Percentiles rank a stretch among this genome's conserved stretches.
phyloP scores from a whole-genome alignment of 2,797 vertebrate genomes.

The Siniperca obscura region DNA sequence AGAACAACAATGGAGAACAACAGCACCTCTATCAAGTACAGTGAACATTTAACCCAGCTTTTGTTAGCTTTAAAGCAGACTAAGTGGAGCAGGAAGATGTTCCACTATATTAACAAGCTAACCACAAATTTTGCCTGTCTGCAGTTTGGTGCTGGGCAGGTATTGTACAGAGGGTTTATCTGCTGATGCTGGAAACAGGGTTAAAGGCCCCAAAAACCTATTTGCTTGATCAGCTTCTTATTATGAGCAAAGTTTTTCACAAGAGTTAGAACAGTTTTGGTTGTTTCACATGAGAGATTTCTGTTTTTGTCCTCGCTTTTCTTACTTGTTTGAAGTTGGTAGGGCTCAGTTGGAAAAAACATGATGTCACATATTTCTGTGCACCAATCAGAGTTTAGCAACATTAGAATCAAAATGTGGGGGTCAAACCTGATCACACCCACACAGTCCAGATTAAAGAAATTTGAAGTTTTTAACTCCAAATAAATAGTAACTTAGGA shows the following conservation, averaged over 20 bases:
- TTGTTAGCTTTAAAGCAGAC: background rate
- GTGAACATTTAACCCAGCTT: background rate
- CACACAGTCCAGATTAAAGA: background rate
- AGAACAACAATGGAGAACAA: conserved; percentile 27
- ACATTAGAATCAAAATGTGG: background rate
- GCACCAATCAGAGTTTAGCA: too few relatives aligned
- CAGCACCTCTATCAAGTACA: conserved; percentile 56
- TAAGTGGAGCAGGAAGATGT: background rate
- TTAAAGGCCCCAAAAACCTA: background rate
- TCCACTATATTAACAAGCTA: background rate
- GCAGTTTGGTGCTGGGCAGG: background rate
- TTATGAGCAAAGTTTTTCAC: background rate
- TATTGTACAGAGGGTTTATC: background rate
- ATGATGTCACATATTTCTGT: too few relatives aligned
- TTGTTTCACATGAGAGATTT: background rate
- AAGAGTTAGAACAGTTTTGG: background rate
- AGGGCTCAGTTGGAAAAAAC: too few relatives aligned
- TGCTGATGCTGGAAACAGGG: background rate
- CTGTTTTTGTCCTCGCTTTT: too few relatives aligned
- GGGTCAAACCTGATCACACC: background rate
- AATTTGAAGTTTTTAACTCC: background rate
- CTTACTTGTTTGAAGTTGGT: too few relatives aligned
- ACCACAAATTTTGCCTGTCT: background rate
- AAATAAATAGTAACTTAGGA: background rate
- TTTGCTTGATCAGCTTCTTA: background rate